A percentile compares a stretch with the other conserved stretches of the same genome.
Conservation (phyloP, 2,113 vertebrate species). For the Phaethon lepturus region DNA sequence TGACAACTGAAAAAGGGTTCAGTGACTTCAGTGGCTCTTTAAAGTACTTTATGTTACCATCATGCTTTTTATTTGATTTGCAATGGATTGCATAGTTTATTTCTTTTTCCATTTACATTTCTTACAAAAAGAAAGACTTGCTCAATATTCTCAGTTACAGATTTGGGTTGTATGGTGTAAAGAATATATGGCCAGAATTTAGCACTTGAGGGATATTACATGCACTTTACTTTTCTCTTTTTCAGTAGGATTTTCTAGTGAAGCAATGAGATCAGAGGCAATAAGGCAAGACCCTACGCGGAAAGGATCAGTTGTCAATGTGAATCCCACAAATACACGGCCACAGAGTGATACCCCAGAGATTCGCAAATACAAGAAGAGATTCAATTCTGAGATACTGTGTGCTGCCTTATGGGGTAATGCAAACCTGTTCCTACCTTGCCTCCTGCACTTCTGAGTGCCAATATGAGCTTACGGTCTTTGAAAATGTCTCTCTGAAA, state of each 20-base stretch:
- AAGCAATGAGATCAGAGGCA: conserved; percentile 92
- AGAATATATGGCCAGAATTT: not conserved
- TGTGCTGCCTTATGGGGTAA: conserved; percentile 98
- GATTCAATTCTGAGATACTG: conserved; percentile 98
- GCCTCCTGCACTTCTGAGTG: not conserved
- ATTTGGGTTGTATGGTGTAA: not conserved
- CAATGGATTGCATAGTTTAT: conserved; percentile 31
- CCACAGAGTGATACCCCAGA: conserved; percentile 98
- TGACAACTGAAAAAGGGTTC: not conserved
- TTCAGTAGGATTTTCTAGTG: conserved; percentile 90
- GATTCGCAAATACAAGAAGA: conserved; percentile 99
- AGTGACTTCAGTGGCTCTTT: conserved; percentile 23
- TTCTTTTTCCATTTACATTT: conserved; percentile 63
- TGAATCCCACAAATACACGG: conserved; percentile 97
- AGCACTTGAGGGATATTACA: not conserved
- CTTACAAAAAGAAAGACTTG: conserved; percentile 29
- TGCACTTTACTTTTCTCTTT: conserved; percentile 41
- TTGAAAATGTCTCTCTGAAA: not conserved
- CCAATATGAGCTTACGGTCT: not conserved
- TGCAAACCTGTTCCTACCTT: not conserved
- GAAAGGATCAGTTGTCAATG: conserved; percentile 98
- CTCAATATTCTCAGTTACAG: not conserved
- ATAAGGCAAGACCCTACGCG: conserved; percentile 93
- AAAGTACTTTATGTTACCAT: not conserved
- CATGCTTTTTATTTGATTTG: conserved; percentile 44